Conservation (phyloP, 2,888 invertebrate species). For the Drosophila antonietae region DNA sequence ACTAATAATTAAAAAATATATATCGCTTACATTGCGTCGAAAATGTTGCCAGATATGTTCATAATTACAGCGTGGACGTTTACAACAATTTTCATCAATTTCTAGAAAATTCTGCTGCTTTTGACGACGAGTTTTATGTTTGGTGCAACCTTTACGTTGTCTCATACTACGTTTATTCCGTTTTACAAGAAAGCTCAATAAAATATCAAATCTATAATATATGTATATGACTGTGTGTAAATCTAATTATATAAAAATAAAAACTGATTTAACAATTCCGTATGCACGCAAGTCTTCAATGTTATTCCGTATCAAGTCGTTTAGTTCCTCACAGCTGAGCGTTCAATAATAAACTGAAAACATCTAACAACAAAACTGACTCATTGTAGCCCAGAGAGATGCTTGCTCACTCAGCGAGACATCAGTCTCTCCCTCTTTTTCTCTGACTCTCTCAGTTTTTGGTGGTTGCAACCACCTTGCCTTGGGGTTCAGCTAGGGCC, state of each 20-base stretch:
- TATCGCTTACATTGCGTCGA: constrained; percentile 60
- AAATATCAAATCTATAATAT: constrained; percentile 7
- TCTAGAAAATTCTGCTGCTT: constrained; percentile 33
- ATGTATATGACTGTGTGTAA: constrained; percentile 16
- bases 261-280: constrained; percentile 29
- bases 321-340: constrained; percentile 55
- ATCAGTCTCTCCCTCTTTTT: no score
- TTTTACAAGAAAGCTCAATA: constrained; percentile 12
- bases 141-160: constrained; percentile 59
- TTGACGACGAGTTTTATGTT: constrained; percentile 47
- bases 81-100: constrained; percentile 61
- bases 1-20: background rate
- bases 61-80: constrained; percentile 65
- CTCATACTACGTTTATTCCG: constrained; percentile 64
- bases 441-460: background rate
- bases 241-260: constrained; percentile 61
- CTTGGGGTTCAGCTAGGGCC: constrained; percentile 31
- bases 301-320: constrained; percentile 20
- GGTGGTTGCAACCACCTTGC: constrained; percentile 32
- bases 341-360: constrained; percentile 60
- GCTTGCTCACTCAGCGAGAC: background rate
- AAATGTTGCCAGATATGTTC: constrained; percentile 69
- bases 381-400: constrained; percentile 36
- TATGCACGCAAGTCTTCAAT: constrained; percentile 43
- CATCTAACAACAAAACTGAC: constrained; percentile 37